phyloP scores from a whole-genome alignment of 2,888 invertebrate genomes.

The Scelioninae gen. 2 region DNA sequence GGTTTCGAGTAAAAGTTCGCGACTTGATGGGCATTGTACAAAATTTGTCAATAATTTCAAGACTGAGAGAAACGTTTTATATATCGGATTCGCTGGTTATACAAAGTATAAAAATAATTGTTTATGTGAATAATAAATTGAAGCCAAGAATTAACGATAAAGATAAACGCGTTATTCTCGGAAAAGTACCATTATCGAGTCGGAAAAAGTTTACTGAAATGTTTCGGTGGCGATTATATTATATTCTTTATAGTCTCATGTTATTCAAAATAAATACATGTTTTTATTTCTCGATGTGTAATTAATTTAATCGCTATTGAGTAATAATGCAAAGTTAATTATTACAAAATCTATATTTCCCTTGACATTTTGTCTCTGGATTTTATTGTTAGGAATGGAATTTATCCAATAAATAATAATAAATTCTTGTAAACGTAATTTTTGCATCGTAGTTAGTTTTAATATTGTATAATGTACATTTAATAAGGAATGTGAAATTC shows the following conservation, averaged over 20 bases:
- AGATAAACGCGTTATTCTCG: constrained; percentile 1
- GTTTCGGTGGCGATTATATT: constrained; percentile 67
- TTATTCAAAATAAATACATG: constrained; percentile 71
- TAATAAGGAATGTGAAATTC: constrained; percentile 24
- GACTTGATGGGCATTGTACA: constrained; percentile 35
- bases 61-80: background rate
- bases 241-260: constrained; percentile 73
- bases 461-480: constrained; percentile 21
- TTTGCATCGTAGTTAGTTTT: constrained; percentile 21
- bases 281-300: constrained; percentile 71
- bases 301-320: constrained; percentile 61
- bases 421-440: constrained; percentile 20
- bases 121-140: background rate
- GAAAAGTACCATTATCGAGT: constrained; percentile 55
- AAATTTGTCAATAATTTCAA: constrained; percentile 31
- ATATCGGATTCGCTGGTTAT: background rate
- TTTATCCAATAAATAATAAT: constrained; percentile 14
- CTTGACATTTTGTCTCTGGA: background rate
- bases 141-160: background rate
- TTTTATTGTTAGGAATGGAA: constrained; percentile 24
- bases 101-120: background rate
- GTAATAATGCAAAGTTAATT: constrained; percentile 14
- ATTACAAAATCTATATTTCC: constrained; percentile 31
- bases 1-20: constrained; percentile 47
- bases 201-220: constrained; percentile 64